Percentiles rank a stretch among this genome's conserved stretches.
These are phyloP conservation scores for Labeo rohita DNA, from an alignment of 2,113 vertebrate species.

Conservation along the genomic window DNA sequence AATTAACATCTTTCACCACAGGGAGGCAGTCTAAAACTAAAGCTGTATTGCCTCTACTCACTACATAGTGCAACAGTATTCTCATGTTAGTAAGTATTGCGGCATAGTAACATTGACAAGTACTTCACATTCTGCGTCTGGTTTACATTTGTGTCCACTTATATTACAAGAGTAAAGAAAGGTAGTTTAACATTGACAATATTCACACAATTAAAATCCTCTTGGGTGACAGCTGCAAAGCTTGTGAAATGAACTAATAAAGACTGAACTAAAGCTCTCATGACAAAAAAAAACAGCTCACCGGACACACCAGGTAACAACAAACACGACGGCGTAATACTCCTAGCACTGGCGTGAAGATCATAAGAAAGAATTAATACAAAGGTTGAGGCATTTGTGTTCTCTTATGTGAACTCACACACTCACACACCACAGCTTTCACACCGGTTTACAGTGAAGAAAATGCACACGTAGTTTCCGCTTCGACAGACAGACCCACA, in stretches of 20 bases:
- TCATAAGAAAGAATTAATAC: conserved; percentile 61
- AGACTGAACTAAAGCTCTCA: conserved; percentile 2
- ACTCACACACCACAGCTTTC: conserved; percentile 36
- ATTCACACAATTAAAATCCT: conserved; percentile 44
- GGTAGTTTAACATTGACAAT: conserved; percentile 37
- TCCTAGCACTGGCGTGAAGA: conserved; percentile 58
- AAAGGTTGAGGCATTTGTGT: conserved; percentile 66
- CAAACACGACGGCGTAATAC: conserved; percentile 65
- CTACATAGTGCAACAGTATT: conserved; percentile 31
- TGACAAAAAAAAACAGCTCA: conserved; percentile 24
- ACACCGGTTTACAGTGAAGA: conserved; percentile 1
- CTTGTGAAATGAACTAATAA: conserved; percentile 39
- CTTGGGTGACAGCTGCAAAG: conserved; percentile 22
- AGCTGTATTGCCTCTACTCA: conserved; percentile 29
- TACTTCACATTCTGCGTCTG: conserved; percentile 21
- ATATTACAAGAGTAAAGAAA: conserved; percentile 43
- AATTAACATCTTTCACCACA: conserved; percentile 59
- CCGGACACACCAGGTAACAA: conserved; percentile 34
- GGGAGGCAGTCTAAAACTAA: conserved; percentile 65
- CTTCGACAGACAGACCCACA: conserved; percentile 36
- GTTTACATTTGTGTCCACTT: conserved; percentile 35
- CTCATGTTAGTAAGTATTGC: conserved; percentile 28
- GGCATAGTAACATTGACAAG: conserved; percentile 47
- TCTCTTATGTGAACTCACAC: conserved; percentile 45
- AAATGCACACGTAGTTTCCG: not conserved